phyloP scores from a whole-genome alignment of 2,888 invertebrate species.

The Epinotia bilunana region DNA sequence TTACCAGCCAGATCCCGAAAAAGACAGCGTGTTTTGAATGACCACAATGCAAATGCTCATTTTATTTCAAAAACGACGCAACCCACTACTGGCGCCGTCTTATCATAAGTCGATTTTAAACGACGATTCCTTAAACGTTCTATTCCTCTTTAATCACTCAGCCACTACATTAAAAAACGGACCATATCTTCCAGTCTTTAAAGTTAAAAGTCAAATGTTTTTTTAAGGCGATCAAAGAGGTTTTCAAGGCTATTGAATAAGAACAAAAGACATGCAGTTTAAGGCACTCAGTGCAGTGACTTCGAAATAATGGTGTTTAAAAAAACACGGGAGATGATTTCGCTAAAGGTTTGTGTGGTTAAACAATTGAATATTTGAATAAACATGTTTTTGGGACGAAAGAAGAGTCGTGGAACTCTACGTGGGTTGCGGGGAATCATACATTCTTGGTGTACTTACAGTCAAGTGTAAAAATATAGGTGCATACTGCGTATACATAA shows the following conservation, averaged over 20 bases:
- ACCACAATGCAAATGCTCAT: constrained; percentile 24
- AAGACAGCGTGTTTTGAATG: constrained; percentile 20
- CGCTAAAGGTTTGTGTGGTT: constrained; percentile 18
- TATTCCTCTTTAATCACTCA: neutral
- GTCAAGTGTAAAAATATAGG: too few species aligned
- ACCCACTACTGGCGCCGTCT: neutral
- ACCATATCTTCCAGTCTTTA: neutral
- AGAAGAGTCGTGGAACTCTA: constrained; percentile 14
- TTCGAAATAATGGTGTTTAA: constrained; percentile 26
- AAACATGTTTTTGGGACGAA: constrained; percentile 3
- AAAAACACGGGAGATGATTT: constrained; percentile 16
- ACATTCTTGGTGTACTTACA: too few species aligned
- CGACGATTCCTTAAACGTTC: neutral
- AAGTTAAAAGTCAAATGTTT: neutral
- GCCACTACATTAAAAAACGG: neutral
- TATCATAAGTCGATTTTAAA: neutral
- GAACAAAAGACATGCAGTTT: constrained; percentile 10
- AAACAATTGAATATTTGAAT: constrained; percentile 27
- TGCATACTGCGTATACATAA: too few species aligned
- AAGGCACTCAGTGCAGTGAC: constrained; percentile 12
- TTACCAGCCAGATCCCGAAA: neutral
- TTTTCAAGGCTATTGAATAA: neutral
- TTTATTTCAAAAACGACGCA: constrained; percentile 2
- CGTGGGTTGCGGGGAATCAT: constrained; percentile 16
- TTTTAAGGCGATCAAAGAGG: neutral